Conservation (phyloP, 2,113 vertebrate species). For the human (Homo sapiens) region DNA sequence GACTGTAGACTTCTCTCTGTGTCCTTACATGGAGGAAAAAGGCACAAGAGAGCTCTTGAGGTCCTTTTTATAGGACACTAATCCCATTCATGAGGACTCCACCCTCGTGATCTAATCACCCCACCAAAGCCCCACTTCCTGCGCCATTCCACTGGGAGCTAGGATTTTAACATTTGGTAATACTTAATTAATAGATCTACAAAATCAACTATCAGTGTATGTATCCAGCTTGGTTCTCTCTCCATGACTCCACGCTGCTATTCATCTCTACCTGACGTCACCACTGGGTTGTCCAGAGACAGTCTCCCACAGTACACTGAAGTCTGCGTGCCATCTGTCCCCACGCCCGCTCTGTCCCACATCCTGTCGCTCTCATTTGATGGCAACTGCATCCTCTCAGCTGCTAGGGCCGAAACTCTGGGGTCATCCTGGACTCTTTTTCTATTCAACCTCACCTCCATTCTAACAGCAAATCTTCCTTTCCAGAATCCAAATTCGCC, state of each 20-base stretch:
- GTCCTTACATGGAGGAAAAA: neutral
- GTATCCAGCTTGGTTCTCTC: neutral
- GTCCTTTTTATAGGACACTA: neutral
- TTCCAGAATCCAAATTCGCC: neutral
- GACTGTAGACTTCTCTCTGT: neutral
- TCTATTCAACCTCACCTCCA: accelerated
- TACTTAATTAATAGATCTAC: neutral
- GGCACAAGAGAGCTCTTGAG: neutral
- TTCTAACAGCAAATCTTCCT: neutral
- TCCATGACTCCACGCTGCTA: accelerated
- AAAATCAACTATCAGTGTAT: neutral
- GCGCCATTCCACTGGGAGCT: no score
- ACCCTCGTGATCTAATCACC: no score
- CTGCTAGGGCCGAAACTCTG: neutral
- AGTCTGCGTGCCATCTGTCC: neutral
- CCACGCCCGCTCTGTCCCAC: neutral
- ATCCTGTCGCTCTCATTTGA: neutral
- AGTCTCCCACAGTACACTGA: no score
- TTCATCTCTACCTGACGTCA: neutral
- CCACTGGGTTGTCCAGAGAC: neutral
- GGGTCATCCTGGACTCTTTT: neutral
- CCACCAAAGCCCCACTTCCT: neutral
- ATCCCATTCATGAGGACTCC: neutral
- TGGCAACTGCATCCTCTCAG: no score
- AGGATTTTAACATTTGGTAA: neutral